These are phyloP conservation scores for Cecropterus lyciades DNA, from an alignment of 1,140 invertebrate species.

Conservation along the genomic window DNA sequence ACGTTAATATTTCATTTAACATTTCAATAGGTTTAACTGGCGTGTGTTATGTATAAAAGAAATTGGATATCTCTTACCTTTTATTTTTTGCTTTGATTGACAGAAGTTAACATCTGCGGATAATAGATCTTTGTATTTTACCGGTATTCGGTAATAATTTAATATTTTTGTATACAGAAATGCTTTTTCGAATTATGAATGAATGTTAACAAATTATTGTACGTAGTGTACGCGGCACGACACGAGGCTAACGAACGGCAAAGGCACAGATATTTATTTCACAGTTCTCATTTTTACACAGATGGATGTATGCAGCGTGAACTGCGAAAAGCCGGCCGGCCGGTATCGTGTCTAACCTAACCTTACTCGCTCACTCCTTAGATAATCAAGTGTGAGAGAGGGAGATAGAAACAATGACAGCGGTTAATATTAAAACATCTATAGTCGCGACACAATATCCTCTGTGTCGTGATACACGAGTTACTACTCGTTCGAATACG, in stretches of 20 bases:
- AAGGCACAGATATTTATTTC: constrained; percentile 20
- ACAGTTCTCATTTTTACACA: not conserved
- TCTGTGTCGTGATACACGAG: too few relatives aligned
- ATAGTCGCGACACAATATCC: too few relatives aligned
- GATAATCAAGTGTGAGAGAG: not conserved
- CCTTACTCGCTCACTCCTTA: not conserved
- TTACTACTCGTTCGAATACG: too few relatives aligned
- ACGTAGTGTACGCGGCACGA: constrained; percentile 1
- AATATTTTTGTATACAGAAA: not conserved
- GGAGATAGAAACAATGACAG: not conserved
- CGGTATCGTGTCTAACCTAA: not conserved
- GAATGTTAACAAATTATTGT: constrained; percentile 10
- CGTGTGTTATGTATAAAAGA: constrained; percentile 7
- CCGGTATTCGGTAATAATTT: not conserved
- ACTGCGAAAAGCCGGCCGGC: not conserved
- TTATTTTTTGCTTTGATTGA: constrained; percentile 7
- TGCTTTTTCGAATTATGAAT: constrained; percentile 9
- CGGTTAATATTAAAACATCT: not conserved
- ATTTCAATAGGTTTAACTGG: not conserved
- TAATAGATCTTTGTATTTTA: not conserved
- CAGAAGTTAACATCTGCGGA: constrained; percentile 9
- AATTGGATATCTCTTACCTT: constrained; percentile 22
- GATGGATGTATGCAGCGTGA: not conserved
- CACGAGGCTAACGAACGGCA: constrained; percentile 11
- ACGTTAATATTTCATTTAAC: not conserved